Conservation (phyloP, 2,888 invertebrate genomes). For the Iphiclides podalirius region DNA sequence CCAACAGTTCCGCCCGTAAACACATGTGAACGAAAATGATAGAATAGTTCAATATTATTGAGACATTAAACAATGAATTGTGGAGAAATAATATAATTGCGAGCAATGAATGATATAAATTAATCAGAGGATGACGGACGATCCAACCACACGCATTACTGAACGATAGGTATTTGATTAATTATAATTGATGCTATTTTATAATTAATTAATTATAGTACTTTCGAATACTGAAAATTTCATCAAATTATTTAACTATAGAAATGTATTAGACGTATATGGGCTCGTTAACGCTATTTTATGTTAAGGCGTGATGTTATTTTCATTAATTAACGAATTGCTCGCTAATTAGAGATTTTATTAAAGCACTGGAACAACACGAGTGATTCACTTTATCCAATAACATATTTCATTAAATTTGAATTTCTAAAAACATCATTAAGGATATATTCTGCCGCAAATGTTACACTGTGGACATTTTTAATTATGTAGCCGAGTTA, state of each 20-base stretch:
- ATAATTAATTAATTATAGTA: conserved; percentile 15
- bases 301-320: background rate
- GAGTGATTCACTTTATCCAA: no score
- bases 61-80: conserved; percentile 8
- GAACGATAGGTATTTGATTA: conserved; percentile 10
- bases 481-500: no score
- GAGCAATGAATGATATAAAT: conserved; percentile 3
- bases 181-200: conserved; percentile 1
- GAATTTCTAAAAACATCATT: no score
- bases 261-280: background rate
- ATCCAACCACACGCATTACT: conserved; percentile 7
- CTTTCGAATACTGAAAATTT: conserved; percentile 1
- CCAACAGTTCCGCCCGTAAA: no score
- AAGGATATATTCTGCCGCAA: no score
- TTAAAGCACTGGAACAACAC: background rate
- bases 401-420: no score
- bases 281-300: background rate
- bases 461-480: no score
- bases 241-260: background rate
- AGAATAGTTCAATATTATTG: no score
- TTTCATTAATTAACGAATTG: background rate
- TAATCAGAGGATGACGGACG: conserved; percentile 9
- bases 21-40: no score
- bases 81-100: conserved; percentile 5
- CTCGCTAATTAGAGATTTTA: background rate